Conservation (phyloP, 2,113 vertebrate genomes). For the Lampris megalopsis region DNA sequence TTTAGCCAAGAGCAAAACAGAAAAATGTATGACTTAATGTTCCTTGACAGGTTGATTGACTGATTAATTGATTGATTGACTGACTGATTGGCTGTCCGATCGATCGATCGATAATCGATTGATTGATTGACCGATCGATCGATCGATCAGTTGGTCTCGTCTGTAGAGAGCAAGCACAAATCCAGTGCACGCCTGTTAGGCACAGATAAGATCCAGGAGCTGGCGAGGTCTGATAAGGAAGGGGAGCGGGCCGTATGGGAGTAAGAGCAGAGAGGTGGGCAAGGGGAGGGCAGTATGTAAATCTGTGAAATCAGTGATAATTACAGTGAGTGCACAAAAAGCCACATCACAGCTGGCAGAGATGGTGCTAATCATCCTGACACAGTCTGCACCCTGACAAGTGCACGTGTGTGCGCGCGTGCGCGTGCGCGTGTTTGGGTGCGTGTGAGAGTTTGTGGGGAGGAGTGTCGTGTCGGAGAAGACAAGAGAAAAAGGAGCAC, state of each 20-base stretch:
- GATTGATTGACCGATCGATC: conserved; percentile 2
- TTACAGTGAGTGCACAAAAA: conserved; percentile 82
- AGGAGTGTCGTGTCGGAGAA: neutral
- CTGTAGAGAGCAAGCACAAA: neutral
- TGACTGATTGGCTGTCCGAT: conserved; percentile 10
- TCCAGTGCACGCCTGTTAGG: neutral
- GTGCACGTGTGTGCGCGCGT: neutral
- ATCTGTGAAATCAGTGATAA: conserved; percentile 84
- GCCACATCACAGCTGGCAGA: conserved; percentile 83
- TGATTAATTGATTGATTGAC: conserved; percentile 10
- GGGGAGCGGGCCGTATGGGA: conserved; percentile 70
- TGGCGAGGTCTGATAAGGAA: conserved; percentile 38
- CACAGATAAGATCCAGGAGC: conserved; percentile 24
- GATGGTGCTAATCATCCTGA: conserved; percentile 81
- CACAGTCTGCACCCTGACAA: conserved; percentile 73
- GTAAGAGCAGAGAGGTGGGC: conserved; percentile 73
- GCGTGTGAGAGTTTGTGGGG: conserved; percentile 25
- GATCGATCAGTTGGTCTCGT: conserved; percentile 1
- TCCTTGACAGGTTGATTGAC: conserved; percentile 12
- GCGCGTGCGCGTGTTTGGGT: conserved; percentile 1
- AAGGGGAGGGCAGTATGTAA: conserved; percentile 76
- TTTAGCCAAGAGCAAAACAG: conserved; percentile 62
- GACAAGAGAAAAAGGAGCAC: neutral
- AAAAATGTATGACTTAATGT: neutral
- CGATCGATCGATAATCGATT: conserved; percentile 25